Base-by-base conservation (phyloP, 2,113 vertebrate species). In the Myotis lucifugus region DNA sequence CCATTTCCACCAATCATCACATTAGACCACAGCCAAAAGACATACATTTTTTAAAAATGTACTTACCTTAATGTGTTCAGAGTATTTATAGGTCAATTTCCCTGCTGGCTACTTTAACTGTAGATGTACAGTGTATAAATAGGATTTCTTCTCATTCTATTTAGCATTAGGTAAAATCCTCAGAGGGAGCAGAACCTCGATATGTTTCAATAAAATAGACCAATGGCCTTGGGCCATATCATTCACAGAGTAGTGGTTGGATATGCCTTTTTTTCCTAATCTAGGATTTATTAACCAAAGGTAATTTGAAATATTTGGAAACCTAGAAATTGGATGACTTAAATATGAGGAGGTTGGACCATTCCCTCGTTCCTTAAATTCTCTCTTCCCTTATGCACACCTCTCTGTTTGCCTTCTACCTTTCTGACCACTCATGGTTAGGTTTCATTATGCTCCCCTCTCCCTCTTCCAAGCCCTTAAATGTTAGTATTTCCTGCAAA, bases 11-110 rank as follows among this genome's bases (percentile, higher is more conserved):
- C 97, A 97, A 97, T 98, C 97, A 98, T 97, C 95, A 95, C 94
- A 97, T 98, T 97, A 98, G 97, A 97, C 91, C 93, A 98, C 34
- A 97, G 97, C 93, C 98, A 98, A 98, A 97, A 98, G 94, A 96
- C 59, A 96, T n/a, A 94, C 81, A 95, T 97, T 95, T 96, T 96
- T 90, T 15, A 46, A 96, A 97, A 98, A 97, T 70, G 88, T 85
- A 93, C 85, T 97, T 97, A 96, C 88, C 88, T 97, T 97, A 97
- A 98, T 96, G 93, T 90, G 70, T 91, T 98, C 95, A 97, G 91
- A 97, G 90, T 93, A 85, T 97, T 98, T 98, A 97, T 64, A 97
- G 96, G 93, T 79, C 88, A 64, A 3, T 97, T 97, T 98, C 94
- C 94, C 96, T 94, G 82, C 89, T 96, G 97, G 96, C 97, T 97